Evolutionary conservation across 2,888 invertebrate species (phyloP).

Genomic region (Eristalis tenax): DNA sequence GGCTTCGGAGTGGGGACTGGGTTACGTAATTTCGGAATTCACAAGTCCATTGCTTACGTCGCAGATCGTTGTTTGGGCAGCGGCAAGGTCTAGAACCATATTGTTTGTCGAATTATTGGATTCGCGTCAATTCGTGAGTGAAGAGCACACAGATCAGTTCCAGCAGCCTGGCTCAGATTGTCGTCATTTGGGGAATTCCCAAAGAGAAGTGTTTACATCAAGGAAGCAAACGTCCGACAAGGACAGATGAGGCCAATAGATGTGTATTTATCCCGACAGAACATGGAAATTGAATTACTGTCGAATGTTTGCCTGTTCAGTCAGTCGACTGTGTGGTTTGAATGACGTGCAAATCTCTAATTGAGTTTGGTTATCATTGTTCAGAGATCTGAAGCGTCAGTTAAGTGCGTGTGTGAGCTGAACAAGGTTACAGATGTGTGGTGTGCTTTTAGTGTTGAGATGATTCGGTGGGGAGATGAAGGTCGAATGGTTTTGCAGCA

Average conservation of each 20-base stretch:
- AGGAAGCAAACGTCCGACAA: neutral
- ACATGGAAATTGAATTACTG: conserved; percentile 17
- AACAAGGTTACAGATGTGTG: conserved; percentile 7
- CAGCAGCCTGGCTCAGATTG: neutral
- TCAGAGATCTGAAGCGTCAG: neutral
- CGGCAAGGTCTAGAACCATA: conserved; percentile 21
- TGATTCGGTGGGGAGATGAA: neutral
- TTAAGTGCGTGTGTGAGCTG: neutral
- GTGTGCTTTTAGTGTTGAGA: neutral
- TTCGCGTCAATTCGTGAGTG: no score
- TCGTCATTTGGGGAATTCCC: conserved; percentile 35
- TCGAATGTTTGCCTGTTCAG: neutral
- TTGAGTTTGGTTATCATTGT: neutral
- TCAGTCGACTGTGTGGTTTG: no score
- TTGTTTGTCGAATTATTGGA: neutral
- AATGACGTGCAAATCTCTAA: neutral
- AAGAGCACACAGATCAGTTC: conserved; percentile 17
- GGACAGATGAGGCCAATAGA: neutral
- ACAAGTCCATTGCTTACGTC: conserved; percentile 16
- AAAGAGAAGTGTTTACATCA: neutral
- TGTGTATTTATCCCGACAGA: conserved; percentile 7
- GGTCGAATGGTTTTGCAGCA: neutral
- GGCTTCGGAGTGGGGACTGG: neutral
- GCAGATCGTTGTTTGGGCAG: neutral
- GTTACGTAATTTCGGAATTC: conserved; percentile 21